A percentile compares a stretch with the other conserved stretches of the same genome.
These are phyloP conservation scores for Bombus pyrosoma DNA, from an alignment of 1,140 invertebrate species.

Conservation along the genomic window DNA sequence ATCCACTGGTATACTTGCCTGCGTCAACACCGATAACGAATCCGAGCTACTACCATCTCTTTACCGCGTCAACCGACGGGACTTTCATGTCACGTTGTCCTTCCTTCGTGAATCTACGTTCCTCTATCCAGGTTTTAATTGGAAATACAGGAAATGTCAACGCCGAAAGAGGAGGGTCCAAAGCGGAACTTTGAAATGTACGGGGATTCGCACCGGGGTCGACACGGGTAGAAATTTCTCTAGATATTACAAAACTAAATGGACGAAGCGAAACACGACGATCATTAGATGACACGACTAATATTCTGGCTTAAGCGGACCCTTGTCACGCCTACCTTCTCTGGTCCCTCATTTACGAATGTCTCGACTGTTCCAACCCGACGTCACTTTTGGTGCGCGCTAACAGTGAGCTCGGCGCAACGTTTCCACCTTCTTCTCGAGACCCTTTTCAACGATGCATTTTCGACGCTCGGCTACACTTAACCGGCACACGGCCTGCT, in stretches of 20 bases:
- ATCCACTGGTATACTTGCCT: not conserved
- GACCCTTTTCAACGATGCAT: conserved; percentile 14
- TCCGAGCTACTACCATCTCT: not conserved
- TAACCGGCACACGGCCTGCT: not conserved
- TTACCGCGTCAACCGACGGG: no score
- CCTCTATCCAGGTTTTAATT: conserved; percentile 17
- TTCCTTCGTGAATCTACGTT: not conserved
- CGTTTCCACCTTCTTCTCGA: not conserved
- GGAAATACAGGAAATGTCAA: conserved; percentile 22
- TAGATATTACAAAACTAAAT: not conserved
- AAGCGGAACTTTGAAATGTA: not conserved
- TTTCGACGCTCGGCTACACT: not conserved
- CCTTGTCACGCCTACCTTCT: conserved; percentile 28
- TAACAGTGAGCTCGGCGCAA: not conserved
- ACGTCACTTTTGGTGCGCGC: not conserved
- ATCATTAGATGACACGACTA: conserved; percentile 40
- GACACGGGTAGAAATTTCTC: not conserved
- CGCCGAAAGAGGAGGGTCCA: not conserved
- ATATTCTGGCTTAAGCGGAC: conserved; percentile 30
- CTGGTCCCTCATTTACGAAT: conserved; percentile 4
- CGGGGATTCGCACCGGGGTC: not conserved
- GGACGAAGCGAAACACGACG: conserved; percentile 20
- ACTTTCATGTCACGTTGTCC: not conserved
- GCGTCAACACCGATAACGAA: conserved; percentile 39
- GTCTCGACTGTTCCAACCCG: conserved; percentile 12